Conservation (phyloP, 2,113 vertebrate species). For the Verasper variegatus region DNA sequence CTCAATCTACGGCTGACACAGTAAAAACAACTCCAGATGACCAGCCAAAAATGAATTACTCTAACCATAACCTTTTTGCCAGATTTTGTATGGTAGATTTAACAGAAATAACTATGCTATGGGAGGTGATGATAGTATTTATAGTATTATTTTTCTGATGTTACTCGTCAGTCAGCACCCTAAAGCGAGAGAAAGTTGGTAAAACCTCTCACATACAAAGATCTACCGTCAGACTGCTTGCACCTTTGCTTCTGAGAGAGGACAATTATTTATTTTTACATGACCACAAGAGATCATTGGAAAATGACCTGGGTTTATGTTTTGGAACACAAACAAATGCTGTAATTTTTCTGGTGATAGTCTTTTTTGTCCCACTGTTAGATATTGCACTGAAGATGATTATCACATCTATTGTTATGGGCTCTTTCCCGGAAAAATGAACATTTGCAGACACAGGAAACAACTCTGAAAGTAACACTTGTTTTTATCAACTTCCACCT, state of each 20-base stretch:
- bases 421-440: not conserved
- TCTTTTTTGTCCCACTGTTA: not conserved
- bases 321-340: not conserved
- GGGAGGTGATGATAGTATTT: no score
- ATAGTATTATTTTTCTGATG: no score
- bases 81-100: no score
- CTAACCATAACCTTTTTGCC: no score
- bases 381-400: not conserved
- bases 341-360: not conserved
- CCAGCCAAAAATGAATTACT: no score
- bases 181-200: no score
- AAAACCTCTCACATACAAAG: no score
- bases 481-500: slow-evolving; percentile 2
- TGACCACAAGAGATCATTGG: not conserved
- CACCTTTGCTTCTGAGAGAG: not conserved
- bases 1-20: no score
- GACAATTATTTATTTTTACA: not conserved
- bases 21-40: no score
- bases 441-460: not conserved
- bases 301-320: not conserved
- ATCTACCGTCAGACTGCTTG: no score
- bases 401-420: not conserved
- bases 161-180: no score
- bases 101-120: no score
- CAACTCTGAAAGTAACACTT: not conserved